Conservation (phyloP, 2,113 vertebrate genomes). For the Coryphaenoides rupestris region DNA sequence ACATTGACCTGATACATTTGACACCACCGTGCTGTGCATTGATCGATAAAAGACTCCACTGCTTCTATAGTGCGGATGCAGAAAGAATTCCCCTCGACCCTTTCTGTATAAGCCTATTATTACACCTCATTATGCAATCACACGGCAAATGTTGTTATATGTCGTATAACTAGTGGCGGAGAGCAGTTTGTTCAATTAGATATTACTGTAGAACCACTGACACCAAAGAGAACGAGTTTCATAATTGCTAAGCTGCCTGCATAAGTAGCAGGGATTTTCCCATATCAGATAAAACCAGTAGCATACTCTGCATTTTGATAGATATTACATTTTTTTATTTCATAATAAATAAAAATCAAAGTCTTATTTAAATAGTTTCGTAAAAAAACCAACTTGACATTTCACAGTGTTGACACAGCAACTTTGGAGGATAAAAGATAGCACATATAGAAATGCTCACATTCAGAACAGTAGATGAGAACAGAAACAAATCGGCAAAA, state of each 20-base stretch:
- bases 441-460: constrained; percentile 58
- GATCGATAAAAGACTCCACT: no score
- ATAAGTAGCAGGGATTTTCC: no score
- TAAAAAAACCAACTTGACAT: constrained; percentile 55
- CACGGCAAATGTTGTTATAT: no score
- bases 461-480: constrained; percentile 65
- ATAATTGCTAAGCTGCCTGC: no score
- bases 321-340: constrained; percentile 44
- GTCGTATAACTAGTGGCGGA: no score
- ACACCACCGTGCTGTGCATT: not conserved
- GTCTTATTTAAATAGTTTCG: constrained; percentile 39
- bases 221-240: no score
- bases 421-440: constrained; percentile 60
- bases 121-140: no score
- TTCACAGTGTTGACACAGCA: constrained; percentile 77
- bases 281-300: not conserved
- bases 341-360: constrained; percentile 55
- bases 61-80: no score
- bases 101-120: no score
- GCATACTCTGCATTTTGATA: constrained; percentile 7
- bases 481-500: constrained; percentile 55
- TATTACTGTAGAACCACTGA: no score
- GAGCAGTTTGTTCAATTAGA: no score
- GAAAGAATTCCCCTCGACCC: no score
- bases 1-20: not conserved